Evolutionary conservation across 2,797 vertebrate species (phyloP).

Genomic region (Gorsachius magnificus): DNA sequence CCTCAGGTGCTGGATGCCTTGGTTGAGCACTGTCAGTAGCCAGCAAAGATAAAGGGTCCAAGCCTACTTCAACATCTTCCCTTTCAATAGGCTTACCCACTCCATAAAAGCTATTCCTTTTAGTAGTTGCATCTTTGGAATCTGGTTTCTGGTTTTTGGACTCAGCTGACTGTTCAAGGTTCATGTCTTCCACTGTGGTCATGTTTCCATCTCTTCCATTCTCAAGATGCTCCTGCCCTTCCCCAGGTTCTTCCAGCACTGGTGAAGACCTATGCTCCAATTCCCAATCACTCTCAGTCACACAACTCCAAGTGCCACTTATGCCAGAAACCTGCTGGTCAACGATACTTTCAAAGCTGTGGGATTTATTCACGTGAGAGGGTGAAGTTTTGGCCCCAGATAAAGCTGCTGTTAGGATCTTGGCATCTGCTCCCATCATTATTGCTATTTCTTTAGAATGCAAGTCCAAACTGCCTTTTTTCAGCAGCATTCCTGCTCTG

Average conservation of each 20-base stretch:
- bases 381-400: constrained; percentile 74
- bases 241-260: constrained; percentile 63
- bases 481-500: constrained; percentile 89
- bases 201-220: constrained; percentile 40
- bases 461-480: constrained; percentile 86
- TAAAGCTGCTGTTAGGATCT: constrained; percentile 89
- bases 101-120: constrained; percentile 76
- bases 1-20: constrained; percentile 78
- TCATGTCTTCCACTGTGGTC: not conserved
- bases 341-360: constrained; percentile 76
- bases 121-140: constrained; percentile 39
- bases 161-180: constrained; percentile 14
- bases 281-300: constrained; percentile 48
- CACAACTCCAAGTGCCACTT: constrained; percentile 1
- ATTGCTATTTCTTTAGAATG: constrained; percentile 88
- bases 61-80: constrained; percentile 88
- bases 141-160: constrained; percentile 32
- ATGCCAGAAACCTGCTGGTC: constrained; percentile 59
- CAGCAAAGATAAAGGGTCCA: constrained; percentile 92
- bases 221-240: constrained; percentile 60
- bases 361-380: constrained; percentile 20
- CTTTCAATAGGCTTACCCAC: constrained; percentile 81
- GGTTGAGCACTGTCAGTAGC: constrained; percentile 81
- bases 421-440: constrained; percentile 95
- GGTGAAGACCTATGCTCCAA: constrained; percentile 45